Evolutionary conservation across 2,113 vertebrate genomes (phyloP).

Genomic region (Odontesthes bonariensis): DNA sequence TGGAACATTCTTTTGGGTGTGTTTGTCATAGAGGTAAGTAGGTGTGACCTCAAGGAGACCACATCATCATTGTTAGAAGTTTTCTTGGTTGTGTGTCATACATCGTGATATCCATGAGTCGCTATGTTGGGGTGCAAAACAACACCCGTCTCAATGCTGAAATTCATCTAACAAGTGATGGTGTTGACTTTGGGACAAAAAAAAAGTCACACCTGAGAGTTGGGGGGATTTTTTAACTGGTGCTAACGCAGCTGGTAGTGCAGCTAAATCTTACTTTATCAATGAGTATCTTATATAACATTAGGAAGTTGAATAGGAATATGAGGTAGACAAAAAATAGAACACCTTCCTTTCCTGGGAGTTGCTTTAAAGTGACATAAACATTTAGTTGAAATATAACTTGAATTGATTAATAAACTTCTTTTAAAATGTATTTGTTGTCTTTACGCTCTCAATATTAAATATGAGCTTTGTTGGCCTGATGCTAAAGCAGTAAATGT

Average conservation of each 20-base stretch:
- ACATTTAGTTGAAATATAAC: too few species aligned
- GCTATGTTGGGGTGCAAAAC: neutral
- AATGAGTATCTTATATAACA: neutral
- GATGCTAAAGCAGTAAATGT: too few species aligned
- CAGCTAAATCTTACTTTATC: neutral
- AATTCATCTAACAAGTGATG: neutral
- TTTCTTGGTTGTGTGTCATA: conserved; percentile 3
- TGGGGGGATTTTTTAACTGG: neutral
- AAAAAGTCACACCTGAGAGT: neutral
- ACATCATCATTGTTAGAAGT: neutral
- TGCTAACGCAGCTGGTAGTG: neutral
- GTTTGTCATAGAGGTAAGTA: neutral
- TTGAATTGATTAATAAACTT: too few species aligned
- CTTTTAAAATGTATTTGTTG: neutral
- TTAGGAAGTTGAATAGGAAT: neutral
- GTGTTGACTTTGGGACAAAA: neutral
- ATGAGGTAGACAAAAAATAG: neutral
- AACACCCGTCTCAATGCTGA: neutral
- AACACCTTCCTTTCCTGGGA: neutral
- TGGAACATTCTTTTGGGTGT: neutral
- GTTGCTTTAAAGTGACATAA: neutral
- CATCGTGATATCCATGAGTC: conserved; percentile 2
- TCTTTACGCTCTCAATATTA: too few species aligned
- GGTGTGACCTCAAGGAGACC: conserved; percentile 5
- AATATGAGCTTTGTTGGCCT: too few species aligned